Evolutionary conservation across 2,797 vertebrate genomes (phyloP).

Genomic region (Catostomus latipinnis): DNA sequence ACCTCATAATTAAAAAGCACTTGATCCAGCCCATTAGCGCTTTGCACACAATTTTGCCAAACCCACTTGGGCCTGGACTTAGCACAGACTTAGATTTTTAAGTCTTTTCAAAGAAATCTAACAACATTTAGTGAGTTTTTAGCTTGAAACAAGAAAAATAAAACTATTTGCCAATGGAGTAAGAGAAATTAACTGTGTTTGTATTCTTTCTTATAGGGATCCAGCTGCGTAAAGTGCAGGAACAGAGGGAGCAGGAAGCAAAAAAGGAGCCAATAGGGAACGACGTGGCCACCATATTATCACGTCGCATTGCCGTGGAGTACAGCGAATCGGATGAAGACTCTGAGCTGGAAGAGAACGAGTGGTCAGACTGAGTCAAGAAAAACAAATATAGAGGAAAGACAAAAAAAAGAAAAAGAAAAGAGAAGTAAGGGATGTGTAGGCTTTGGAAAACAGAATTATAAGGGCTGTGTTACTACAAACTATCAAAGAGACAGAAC

Average conservation of each 20-base stretch:
- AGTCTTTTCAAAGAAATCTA: too few species aligned
- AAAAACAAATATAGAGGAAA: neutral
- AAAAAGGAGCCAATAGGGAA: conserved; percentile 92
- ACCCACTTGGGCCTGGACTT: too few species aligned
- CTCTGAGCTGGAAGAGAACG: conserved; percentile 92
- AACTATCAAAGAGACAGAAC: conserved; percentile 24
- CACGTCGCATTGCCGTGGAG: conserved; percentile 90
- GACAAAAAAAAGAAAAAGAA: conserved; percentile 13
- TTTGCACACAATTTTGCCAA: too few species aligned
- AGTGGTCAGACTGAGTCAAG: conserved; percentile 87
- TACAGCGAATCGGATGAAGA: conserved; percentile 95
- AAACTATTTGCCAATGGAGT: too few species aligned
- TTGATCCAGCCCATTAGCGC: too few species aligned
- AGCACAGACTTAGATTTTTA: too few species aligned
- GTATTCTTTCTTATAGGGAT: conserved; percentile 75
- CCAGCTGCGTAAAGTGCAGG: conserved; percentile 92
- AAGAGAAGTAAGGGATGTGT: conserved; percentile 10
- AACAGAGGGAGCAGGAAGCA: conserved; percentile 91
- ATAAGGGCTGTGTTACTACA: conserved; percentile 18
- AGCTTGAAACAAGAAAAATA: too few species aligned
- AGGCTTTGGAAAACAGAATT: conserved; percentile 21
- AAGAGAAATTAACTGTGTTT: neutral
- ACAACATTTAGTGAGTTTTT: too few species aligned
- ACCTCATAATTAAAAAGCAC: too few species aligned
- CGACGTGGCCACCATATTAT: conserved; percentile 92